A percentile compares a stretch with the other conserved stretches of the same genome.
Conservation (phyloP, 92 coral and sea anemone genomes). For the Siderastrea siderea region DNA sequence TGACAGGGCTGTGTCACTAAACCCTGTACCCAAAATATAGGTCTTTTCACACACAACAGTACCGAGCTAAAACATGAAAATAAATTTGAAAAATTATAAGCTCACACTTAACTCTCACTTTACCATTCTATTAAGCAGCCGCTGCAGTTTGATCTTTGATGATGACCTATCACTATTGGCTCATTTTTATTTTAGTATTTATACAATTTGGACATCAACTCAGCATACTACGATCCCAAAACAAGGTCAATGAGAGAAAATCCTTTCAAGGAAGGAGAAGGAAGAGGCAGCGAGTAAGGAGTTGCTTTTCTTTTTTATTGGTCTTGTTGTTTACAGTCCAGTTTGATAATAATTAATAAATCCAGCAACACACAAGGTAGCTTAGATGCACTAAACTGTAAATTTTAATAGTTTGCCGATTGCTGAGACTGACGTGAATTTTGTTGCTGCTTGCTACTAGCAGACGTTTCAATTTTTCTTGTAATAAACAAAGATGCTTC, state of each 20-base stretch:
- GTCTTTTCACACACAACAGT: neutral
- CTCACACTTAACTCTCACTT: too few species aligned
- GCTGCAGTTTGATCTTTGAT: neutral
- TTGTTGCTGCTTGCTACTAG: too few species aligned
- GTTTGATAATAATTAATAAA: neutral
- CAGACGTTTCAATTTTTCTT: too few species aligned
- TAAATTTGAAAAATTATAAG: too few species aligned
- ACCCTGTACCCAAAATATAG: neutral
- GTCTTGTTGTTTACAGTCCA: neutral
- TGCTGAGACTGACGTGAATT: too few species aligned
- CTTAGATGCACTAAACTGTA: too few species aligned
- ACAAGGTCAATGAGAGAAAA: constrained; percentile 98
- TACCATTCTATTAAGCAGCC: neutral
- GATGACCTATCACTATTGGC: neutral
- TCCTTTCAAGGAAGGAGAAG: constrained; percentile 84
- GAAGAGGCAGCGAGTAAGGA: constrained; percentile 16
- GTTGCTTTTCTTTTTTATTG: neutral
- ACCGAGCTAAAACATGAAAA: too few species aligned
- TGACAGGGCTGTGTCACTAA: neutral
- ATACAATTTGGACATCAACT: constrained; percentile 89
- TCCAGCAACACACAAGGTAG: too few species aligned
- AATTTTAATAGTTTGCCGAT: too few species aligned
- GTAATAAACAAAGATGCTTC: too few species aligned
- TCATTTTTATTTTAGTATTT: constrained; percentile 74
- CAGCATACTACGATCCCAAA: constrained; percentile 99